These are phyloP conservation scores for Hemistola chrysoprasaria DNA, from an alignment of 2,888 invertebrate genomes.

Conservation along the genomic window DNA sequence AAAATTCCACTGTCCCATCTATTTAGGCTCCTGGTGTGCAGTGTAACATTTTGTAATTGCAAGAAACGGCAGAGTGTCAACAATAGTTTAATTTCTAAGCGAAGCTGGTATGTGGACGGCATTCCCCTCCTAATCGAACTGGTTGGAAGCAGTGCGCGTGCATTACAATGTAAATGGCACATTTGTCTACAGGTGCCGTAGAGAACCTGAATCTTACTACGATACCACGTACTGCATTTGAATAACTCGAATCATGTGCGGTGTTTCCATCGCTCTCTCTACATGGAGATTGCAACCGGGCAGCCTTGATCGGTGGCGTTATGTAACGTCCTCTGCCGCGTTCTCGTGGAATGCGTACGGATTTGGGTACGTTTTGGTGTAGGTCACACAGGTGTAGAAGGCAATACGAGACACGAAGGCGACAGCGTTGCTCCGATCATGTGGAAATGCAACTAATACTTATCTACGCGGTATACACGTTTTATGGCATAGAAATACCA, in stretches of 20 bases:
- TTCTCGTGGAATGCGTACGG: constrained; percentile 36
- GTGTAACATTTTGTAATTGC: constrained; percentile 17
- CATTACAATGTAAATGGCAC: constrained; percentile 79
- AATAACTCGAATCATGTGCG: constrained; percentile 46
- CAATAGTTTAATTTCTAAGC: constrained; percentile 29
- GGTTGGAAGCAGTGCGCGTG: constrained; percentile 67
- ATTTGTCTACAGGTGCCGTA: constrained; percentile 73
- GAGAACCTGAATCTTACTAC: constrained; percentile 61
- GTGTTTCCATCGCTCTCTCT: constrained; percentile 47
- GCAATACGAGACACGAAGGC: constrained; percentile 70
- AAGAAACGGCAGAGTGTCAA: constrained; percentile 16
- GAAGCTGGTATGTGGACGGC: constrained; percentile 53
- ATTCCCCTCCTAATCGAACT: constrained; percentile 75
- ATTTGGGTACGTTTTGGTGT: constrained; percentile 49
- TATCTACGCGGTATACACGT: constrained; percentile 22
- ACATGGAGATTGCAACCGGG: constrained; percentile 11
- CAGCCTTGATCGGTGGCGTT: constrained; percentile 33
- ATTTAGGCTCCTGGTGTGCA: constrained; percentile 14
- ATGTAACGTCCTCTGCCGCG: constrained; percentile 30
- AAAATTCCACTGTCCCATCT: constrained; percentile 16
- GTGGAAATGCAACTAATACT: constrained; percentile 55
- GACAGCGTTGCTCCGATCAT: constrained; percentile 56
- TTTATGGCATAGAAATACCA: constrained; percentile 13
- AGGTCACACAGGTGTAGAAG: constrained; percentile 63
- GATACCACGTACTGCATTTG: constrained; percentile 41